phyloP scores from a whole-genome alignment of 2,888 invertebrate genomes.

The Apodemia zela region DNA sequence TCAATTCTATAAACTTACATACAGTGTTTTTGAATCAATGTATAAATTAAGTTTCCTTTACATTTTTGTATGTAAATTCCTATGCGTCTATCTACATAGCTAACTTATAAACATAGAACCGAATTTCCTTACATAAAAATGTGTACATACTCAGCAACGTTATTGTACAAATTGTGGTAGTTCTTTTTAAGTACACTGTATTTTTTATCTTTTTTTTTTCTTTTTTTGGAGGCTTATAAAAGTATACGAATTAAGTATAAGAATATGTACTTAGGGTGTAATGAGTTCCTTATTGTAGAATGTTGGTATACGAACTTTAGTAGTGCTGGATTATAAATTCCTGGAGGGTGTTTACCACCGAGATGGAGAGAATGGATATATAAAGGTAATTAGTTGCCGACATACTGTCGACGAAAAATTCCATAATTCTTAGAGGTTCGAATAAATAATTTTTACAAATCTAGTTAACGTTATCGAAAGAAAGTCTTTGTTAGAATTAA shows the following conservation, averaged over 20 bases:
- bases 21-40: conserved; percentile 2
- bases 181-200: conserved; percentile 52
- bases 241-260: conserved; percentile 75
- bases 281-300: conserved; percentile 63
- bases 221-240: conserved; percentile 77
- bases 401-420: too few species aligned
- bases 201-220: conserved; percentile 49
- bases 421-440: too few species aligned
- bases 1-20: not conserved
- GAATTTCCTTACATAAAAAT: conserved; percentile 19
- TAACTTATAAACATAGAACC: not conserved
- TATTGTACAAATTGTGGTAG: conserved; percentile 57
- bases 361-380: not conserved
- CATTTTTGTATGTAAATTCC: conserved; percentile 1
- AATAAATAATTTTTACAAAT: too few species aligned
- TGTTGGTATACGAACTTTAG: conserved; percentile 24
- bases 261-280: conserved; percentile 75
- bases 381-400: not conserved
- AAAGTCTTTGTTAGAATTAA: too few species aligned
- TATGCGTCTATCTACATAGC: not conserved
- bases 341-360: not conserved
- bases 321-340: conserved; percentile 19
- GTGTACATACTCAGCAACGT: conserved; percentile 38
- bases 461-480: too few species aligned
- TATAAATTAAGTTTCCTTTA: not conserved